phyloP scores from a whole-genome alignment of 1,140 invertebrate genomes.

The Drosophila insularis region DNA sequence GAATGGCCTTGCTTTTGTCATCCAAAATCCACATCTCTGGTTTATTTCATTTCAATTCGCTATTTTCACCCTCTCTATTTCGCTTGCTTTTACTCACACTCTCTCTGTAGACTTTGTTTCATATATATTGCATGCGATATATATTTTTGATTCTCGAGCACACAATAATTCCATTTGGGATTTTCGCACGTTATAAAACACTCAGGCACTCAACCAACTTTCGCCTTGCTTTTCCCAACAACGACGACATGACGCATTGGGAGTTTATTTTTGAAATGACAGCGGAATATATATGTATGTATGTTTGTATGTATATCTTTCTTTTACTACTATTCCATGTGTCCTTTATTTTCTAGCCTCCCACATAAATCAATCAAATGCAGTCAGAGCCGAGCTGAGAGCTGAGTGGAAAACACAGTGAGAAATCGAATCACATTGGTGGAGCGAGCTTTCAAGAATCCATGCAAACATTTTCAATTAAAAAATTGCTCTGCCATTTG shows the following conservation, averaged over 20 bases:
- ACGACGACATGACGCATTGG: constrained; percentile 65
- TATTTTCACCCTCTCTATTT: neutral
- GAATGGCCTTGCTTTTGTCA: constrained; percentile 31
- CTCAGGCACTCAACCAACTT: constrained; percentile 52
- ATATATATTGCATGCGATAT: constrained; percentile 16
- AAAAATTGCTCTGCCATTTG: constrained; percentile 75
- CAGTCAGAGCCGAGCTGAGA: constrained; percentile 54
- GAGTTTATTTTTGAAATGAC: constrained; percentile 63
- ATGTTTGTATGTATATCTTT: constrained; percentile 7
- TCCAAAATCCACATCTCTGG: constrained; percentile 1
- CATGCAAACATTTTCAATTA: constrained; percentile 80
- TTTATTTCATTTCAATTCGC: constrained; percentile 37
- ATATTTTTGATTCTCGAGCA: constrained; percentile 36
- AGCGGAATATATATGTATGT: constrained; percentile 25
- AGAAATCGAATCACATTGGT: constrained; percentile 57
- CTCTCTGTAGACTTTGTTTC: neutral
- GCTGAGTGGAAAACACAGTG: constrained; percentile 11
- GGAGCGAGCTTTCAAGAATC: constrained; percentile 50
- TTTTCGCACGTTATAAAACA: constrained; percentile 76
- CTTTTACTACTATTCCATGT: constrained; percentile 20
- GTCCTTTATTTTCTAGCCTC: constrained; percentile 34
- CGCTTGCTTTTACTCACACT: neutral
- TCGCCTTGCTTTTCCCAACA: constrained; percentile 4
- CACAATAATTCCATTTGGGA: constrained; percentile 69
- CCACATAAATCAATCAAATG: constrained; percentile 75